phyloP scores from a whole-genome alignment of 2,113 vertebrate species.

The Brachypteracias leptosomus region DNA sequence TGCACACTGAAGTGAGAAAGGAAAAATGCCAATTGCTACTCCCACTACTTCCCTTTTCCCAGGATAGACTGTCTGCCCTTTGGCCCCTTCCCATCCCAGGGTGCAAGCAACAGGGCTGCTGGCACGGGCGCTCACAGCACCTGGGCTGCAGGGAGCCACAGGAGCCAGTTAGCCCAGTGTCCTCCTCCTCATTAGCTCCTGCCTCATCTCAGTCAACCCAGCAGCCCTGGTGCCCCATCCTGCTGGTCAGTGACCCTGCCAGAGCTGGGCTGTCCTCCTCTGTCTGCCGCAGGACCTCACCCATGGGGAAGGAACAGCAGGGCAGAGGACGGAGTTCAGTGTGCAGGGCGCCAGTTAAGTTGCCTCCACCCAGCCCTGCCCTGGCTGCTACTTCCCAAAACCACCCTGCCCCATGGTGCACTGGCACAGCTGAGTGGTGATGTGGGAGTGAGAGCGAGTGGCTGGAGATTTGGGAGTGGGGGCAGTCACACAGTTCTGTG shows the following conservation, averaged over 20 bases:
- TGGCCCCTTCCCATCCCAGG: not conserved
- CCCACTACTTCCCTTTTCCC: not conserved
- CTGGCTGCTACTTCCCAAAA: not conserved
- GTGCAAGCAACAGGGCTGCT: not conserved
- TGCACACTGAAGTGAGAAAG: not conserved
- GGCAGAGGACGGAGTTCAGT: not conserved
- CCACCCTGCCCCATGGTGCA: fast-evolving
- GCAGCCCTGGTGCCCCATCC: not conserved
- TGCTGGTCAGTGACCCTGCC: not conserved
- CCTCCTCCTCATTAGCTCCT: not conserved
- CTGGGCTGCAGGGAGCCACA: not conserved
- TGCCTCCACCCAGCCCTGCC: not conserved
- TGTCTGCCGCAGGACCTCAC: not conserved
- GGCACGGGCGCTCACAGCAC: fast-evolving
- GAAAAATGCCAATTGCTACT: not conserved
- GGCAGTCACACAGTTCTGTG: not conserved
- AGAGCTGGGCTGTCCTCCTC: not conserved
- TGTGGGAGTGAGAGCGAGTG: not conserved
- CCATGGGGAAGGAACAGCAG: not conserved
- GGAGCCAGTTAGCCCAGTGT: not conserved
- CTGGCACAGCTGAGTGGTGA: not conserved
- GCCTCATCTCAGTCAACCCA: not conserved
- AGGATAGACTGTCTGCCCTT: not conserved
- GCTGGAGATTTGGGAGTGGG: not conserved
- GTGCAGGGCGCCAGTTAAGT: not conserved